Evolutionary conservation across 2,888 invertebrate genomes (phyloP), one percentile per base, ranked within the genome.

Genomic region (Ariolimax columbianus): DNA sequence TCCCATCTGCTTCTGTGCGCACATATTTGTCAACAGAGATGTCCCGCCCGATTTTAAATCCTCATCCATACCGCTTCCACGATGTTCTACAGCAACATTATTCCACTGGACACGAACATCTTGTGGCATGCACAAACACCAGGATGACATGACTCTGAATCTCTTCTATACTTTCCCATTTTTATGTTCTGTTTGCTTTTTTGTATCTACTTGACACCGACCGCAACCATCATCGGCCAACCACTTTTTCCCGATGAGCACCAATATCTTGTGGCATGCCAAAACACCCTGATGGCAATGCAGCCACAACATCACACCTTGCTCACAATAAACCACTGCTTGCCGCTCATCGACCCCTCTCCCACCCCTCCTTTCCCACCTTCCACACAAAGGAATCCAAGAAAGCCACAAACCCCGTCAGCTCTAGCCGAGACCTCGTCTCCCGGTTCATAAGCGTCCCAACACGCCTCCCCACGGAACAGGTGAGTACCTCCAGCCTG

Each of bases 381-480:
- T 75, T 63, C 33, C 66, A 19, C 68, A 7, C 43, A n/a, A 84
- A 84, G 84, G 84, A 79, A 43, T 26, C 73, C 63, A 80, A 63
- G 63, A 68, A 63, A 30, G 59, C 70, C 33, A 40, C 7, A 36
- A 84, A 33, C 51, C 77, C 87, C 77, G 40, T 70, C 30, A 77
- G 77, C 33, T 82, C 87, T 72, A 80, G 84, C 73, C 86, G 86
- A 86, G 88, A 88, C 70, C 83, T 88, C 79, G 85, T 87, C 70
- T 87, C 87, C 77, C 86, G 87, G 38, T 87, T 87, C 36, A 87
- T 87, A 80, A 87, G 88, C 86, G 87, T 87, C 19, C 88, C 88
- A 36, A 84, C 87, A 47, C 78, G 84, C 2, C 86, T 87, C 30
- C 88, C 87, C 40, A 87, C 88, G 30, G 80, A 88, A 55, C 86